phyloP scores from a whole-genome alignment of 2,113 vertebrate genomes.

The Tyrannus savana region DNA sequence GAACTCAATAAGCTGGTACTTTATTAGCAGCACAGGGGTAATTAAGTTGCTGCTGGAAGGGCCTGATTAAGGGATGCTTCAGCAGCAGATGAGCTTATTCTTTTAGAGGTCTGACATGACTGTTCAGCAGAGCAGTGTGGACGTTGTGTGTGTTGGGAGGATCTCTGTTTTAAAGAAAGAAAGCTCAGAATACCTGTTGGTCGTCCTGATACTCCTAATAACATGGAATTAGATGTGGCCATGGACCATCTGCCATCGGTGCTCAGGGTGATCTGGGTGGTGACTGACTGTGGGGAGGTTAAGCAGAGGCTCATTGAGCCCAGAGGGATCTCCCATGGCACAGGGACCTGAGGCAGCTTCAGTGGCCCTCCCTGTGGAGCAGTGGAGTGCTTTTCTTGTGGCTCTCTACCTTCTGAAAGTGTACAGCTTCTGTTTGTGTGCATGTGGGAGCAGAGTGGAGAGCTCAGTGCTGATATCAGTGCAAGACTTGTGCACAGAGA shows the following conservation, averaged over 20 bases:
- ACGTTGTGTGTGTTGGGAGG: background rate
- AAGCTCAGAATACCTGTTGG: background rate
- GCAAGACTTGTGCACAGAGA: background rate
- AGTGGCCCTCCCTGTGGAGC: fast-evolving
- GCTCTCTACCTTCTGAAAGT: background rate
- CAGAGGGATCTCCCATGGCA: background rate
- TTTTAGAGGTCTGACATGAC: background rate
- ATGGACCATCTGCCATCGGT: background rate
- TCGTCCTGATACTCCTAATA: fast-evolving
- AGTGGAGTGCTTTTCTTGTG: fast-evolving
- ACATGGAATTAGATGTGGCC: background rate
- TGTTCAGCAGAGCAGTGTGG: background rate
- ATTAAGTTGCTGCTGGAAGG: background rate
- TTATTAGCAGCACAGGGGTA: background rate
- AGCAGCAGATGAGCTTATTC: slow-evolving; percentile 12
- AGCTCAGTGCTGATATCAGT: background rate
- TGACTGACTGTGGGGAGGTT: background rate
- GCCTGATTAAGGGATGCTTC: background rate
- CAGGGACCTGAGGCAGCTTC: background rate
- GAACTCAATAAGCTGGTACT: slow-evolving; percentile 15
- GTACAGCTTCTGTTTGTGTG: background rate
- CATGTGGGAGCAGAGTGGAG: background rate
- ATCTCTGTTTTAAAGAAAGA: background rate
- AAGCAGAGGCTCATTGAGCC: background rate
- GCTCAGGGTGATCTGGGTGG: fast-evolving